These are phyloP conservation scores for Marronus borbonicus DNA, from an alignment of 2,888 invertebrate genomes.

Conservation along the genomic window DNA sequence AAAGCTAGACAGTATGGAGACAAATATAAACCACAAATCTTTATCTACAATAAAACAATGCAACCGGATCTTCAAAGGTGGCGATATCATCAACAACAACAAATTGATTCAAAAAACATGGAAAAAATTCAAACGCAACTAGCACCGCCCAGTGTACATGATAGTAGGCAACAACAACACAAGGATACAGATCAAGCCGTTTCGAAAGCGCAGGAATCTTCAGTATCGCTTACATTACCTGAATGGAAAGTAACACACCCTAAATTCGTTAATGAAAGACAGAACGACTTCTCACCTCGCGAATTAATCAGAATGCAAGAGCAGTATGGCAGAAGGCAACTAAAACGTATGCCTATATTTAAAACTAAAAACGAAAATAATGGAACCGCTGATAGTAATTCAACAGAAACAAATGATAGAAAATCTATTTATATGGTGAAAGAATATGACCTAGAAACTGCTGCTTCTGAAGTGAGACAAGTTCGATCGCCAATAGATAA, in stretches of 20 bases:
- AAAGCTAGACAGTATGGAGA: conserved; percentile 53
- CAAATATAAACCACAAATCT: conserved; percentile 57
- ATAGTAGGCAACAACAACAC: neutral
- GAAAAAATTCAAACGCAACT: conserved; percentile 18
- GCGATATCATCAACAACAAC: conserved; percentile 66
- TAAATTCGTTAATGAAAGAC: conserved; percentile 54
- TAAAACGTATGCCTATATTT: neutral
- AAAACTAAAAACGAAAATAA: neutral
- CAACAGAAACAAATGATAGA: neutral
- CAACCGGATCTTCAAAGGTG: conserved; percentile 64
- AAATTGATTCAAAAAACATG: conserved; percentile 57
- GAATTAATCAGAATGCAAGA: conserved; percentile 33
- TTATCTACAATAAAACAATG: conserved; percentile 59
- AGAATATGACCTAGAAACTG: conserved; percentile 53
- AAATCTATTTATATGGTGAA: conserved; percentile 15
- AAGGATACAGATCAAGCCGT: neutral
- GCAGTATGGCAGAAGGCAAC: conserved; percentile 29
- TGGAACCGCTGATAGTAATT: neutral
- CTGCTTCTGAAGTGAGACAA: conserved; percentile 54
- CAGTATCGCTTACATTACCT: neutral
- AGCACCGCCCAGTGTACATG: neutral
- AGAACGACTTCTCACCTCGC: conserved; percentile 30
- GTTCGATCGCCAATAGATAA: conserved; percentile 3
- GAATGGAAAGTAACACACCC: conserved; percentile 52
- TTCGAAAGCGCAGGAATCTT: neutral